Conservation (phyloP, 92 coral and sea anemone genomes). For the Zoanthus sansibaricus region DNA sequence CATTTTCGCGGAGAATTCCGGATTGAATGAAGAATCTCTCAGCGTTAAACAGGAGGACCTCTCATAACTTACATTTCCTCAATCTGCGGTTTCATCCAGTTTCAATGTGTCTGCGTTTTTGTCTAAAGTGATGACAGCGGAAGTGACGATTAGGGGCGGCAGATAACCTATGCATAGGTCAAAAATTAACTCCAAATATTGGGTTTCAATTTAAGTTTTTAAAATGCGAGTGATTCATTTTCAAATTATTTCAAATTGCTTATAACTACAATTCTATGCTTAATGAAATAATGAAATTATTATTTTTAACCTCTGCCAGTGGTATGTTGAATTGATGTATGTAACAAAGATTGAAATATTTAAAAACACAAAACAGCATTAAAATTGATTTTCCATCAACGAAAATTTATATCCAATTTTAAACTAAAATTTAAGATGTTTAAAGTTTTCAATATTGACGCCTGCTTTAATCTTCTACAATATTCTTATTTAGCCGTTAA, state of each 20-base stretch:
- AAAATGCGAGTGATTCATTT: not conserved
- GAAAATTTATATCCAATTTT: no score
- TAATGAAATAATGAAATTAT: no score
- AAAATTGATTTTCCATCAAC: no score
- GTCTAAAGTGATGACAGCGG: slow-evolving; percentile 35
- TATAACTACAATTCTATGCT: no score
- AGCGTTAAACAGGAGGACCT: not conserved
- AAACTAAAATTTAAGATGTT: no score
- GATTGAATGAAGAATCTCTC: not conserved
- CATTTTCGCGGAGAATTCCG: not conserved
- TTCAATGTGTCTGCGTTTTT: slow-evolving; percentile 8
- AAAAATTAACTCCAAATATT: slow-evolving; percentile 9
- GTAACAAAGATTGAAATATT: no score
- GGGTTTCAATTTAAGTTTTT: not conserved
- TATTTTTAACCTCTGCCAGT: no score
- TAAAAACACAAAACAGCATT: no score
- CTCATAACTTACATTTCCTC: not conserved
- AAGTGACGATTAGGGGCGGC: slow-evolving; percentile 44
- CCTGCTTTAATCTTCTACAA: no score
- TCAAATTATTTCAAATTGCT: not conserved
- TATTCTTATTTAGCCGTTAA: no score
- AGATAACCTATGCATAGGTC: slow-evolving; percentile 36
- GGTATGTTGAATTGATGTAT: no score
- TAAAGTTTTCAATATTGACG: no score
- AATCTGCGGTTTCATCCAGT: slow-evolving; percentile 16